Conservation (phyloP, 1,140 invertebrate genomes). For the Bombus huntii region DNA sequence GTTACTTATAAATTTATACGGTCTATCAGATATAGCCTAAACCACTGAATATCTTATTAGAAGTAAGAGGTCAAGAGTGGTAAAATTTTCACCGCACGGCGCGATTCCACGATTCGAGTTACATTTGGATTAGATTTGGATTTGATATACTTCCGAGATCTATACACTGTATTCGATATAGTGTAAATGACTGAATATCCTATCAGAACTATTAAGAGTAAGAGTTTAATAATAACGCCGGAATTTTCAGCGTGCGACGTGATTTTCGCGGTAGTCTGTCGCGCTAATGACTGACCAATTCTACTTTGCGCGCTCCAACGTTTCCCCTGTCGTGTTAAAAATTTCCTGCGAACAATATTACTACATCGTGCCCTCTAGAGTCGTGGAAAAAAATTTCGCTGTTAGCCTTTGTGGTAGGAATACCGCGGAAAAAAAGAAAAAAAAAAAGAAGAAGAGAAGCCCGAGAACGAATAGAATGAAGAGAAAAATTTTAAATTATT, state of each 20-base stretch:
- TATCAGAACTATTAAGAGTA: too few species aligned
- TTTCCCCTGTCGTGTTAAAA: neutral
- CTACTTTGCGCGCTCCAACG: neutral
- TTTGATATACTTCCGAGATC: neutral
- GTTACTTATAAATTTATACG: too few species aligned
- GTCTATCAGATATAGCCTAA: too few species aligned
- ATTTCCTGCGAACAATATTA: neutral
- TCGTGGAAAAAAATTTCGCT: conserved; percentile 15
- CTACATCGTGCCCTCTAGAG: neutral
- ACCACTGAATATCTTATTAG: neutral
- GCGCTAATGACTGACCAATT: conserved; percentile 17
- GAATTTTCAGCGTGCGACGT: neutral
- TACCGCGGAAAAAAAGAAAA: neutral
- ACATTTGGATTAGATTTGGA: neutral
- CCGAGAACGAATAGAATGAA: too few species aligned
- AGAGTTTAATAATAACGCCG: too few species aligned
- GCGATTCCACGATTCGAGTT: too few species aligned
- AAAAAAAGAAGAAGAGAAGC: neutral
- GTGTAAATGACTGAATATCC: too few species aligned
- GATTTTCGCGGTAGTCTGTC: neutral
- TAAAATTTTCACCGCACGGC: too few species aligned
- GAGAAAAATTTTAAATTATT: conserved; percentile 36
- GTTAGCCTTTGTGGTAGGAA: neutral
- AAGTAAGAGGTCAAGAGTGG: neutral
- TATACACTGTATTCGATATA: neutral